Conservation (phyloP, 2,113 vertebrate species). For the Chaetodon auriga region DNA sequence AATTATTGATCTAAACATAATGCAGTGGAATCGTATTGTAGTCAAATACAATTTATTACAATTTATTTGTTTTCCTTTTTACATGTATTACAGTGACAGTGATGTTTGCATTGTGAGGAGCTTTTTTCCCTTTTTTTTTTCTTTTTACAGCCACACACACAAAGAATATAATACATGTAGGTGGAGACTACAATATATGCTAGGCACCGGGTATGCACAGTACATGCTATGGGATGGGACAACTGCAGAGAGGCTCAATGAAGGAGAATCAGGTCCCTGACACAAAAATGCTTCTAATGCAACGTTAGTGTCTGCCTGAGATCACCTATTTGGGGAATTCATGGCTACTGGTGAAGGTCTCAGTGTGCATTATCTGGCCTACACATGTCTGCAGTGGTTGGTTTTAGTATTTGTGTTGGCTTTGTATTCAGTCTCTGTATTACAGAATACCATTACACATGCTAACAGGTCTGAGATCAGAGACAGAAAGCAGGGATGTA, state of each 20-base stretch:
- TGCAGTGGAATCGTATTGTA: constrained; percentile 42
- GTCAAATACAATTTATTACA: constrained; percentile 69
- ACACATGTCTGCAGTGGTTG: not conserved
- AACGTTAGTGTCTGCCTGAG: constrained; percentile 9
- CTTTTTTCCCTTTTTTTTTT: constrained; percentile 38
- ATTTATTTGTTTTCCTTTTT: constrained; percentile 66
- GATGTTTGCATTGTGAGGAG: constrained; percentile 63
- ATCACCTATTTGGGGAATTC: constrained; percentile 12
- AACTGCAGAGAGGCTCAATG: constrained; percentile 13
- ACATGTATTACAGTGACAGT: constrained; percentile 70
- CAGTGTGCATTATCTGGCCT: not conserved
- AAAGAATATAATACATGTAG: constrained; percentile 62
- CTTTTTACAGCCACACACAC: constrained; percentile 67
- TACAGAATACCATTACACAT: not conserved
- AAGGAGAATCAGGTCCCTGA: constrained; percentile 52
- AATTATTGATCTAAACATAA: constrained; percentile 26
- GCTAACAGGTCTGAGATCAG: constrained; percentile 5
- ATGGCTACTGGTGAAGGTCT: not conserved
- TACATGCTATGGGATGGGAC: constrained; percentile 49
- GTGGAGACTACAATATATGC: constrained; percentile 61
- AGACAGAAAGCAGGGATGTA: not conserved
- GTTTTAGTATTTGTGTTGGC: constrained; percentile 2
- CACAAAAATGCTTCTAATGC: constrained; percentile 17
- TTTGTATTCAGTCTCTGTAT: constrained; percentile 15
- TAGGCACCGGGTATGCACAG: constrained; percentile 78